phyloP scores from a whole-genome alignment of 2,113 vertebrate species.

The Bubo bubo region DNA sequence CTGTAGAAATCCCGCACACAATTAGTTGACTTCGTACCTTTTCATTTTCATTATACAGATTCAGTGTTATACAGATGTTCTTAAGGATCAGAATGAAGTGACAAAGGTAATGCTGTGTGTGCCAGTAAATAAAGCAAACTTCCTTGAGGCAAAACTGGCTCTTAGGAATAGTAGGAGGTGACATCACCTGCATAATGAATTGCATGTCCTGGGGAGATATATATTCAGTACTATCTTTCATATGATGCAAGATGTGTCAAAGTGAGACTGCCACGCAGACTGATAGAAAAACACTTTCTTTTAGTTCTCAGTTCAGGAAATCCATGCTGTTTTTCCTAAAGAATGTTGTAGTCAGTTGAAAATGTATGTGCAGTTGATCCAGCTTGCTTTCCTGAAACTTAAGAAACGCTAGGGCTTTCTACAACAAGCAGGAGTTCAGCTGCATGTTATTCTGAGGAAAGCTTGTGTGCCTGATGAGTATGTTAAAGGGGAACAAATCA shows the following conservation, averaged over 20 bases:
- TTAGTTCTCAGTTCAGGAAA: constrained; percentile 58
- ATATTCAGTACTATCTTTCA: constrained; percentile 26
- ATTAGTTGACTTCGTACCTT: constrained; percentile 31
- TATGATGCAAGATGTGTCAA: constrained; percentile 31
- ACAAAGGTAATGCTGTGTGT: constrained; percentile 31
- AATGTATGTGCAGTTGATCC: constrained; percentile 39
- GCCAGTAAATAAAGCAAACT: constrained; percentile 31
- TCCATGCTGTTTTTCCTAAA: not conserved
- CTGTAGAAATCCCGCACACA: constrained; percentile 20
- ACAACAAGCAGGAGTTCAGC: constrained; percentile 14
- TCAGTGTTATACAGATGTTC: constrained; percentile 46
- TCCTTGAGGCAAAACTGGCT: constrained; percentile 47
- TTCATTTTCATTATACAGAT: constrained; percentile 1
- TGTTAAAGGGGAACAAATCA: constrained; percentile 73
- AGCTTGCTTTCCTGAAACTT: constrained; percentile 59
- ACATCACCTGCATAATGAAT: constrained; percentile 2
- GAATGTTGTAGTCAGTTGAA: constrained; percentile 53
- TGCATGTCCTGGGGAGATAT: constrained; percentile 51
- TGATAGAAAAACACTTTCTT: constrained; percentile 39
- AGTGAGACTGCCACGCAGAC: constrained; percentile 55
- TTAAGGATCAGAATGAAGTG: constrained; percentile 43
- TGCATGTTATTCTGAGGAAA: constrained; percentile 56
- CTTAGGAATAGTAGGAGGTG: constrained; percentile 40
- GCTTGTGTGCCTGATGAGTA: constrained; percentile 62
- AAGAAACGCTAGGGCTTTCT: constrained; percentile 10